Percentiles rank a stretch among this genome's conserved stretches.
phyloP scores from a whole-genome alignment of 1,140 invertebrate species.

The Cryptotermes secundus region DNA sequence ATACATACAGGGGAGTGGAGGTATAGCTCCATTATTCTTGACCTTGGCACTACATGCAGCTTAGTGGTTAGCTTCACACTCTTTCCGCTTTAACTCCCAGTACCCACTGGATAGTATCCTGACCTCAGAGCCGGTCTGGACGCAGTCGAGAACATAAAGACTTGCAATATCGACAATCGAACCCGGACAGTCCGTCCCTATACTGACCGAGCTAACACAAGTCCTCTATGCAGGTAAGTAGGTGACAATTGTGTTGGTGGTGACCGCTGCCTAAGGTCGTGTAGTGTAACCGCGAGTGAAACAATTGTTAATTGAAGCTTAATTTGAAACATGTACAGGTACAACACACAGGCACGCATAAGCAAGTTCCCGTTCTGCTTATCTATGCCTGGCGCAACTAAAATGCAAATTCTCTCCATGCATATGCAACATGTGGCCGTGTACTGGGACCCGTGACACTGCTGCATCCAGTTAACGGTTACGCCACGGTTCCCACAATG shows the following conservation, averaged over 20 bases:
- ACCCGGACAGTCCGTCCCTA: too few relatives aligned
- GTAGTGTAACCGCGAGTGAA: neutral
- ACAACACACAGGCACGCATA: neutral
- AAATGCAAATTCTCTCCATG: slow-evolving; percentile 4
- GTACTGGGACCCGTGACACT: neutral
- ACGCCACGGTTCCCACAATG: neutral
- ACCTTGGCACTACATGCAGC: too few relatives aligned
- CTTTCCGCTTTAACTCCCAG: too few relatives aligned
- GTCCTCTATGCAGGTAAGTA: too few relatives aligned
- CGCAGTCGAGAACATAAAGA: too few relatives aligned
- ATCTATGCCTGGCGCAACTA: neutral
- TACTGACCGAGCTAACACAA: too few relatives aligned
- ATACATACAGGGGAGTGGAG: too few relatives aligned
- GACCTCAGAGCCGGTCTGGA: too few relatives aligned
- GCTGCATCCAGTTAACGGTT: neutral
- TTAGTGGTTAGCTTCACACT: too few relatives aligned
- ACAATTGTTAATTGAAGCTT: neutral
- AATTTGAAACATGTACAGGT: neutral
- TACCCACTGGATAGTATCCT: too few relatives aligned
- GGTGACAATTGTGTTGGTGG: neutral
- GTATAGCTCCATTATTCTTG: too few relatives aligned
- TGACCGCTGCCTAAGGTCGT: neutral
- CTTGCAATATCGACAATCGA: too few relatives aligned
- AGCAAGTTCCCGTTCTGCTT: neutral
- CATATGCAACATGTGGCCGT: slow-evolving; percentile 5